These are phyloP conservation scores for Platerodrilus igneus DNA, from an alignment of 2,888 invertebrate species.

Conservation along the genomic window DNA sequence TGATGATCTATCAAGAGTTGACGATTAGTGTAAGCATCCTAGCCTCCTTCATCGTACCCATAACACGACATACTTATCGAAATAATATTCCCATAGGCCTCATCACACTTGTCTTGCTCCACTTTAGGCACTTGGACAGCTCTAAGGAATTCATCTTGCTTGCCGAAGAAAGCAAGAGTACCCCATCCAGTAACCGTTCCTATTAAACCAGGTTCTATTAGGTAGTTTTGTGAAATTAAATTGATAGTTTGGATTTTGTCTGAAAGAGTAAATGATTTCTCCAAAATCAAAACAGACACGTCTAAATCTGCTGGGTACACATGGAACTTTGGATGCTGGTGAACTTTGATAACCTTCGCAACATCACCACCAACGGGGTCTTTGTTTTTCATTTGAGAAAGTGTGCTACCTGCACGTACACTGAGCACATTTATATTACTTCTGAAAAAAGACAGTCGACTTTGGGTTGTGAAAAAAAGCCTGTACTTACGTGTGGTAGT, in stretches of 20 bases:
- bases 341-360: background rate
- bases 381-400: background rate
- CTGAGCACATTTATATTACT: too few relatives aligned
- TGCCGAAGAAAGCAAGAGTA: background rate
- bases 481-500: too few relatives aligned
- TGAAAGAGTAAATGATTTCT: background rate
- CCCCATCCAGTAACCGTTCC: conserved; percentile 8
- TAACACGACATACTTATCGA: conserved; percentile 6
- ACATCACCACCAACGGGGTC: conserved; percentile 1
- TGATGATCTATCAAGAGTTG: too few relatives aligned
- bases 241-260: background rate
- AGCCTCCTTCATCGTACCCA: conserved; percentile 5
- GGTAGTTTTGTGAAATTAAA: background rate
- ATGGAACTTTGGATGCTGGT: conserved; percentile 1
- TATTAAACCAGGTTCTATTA: background rate
- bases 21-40: too few relatives aligned
- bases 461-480: too few relatives aligned
- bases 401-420: conserved; percentile 6
- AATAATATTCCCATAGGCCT: background rate
- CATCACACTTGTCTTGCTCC: background rate
- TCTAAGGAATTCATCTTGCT: background rate
- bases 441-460: too few relatives aligned
- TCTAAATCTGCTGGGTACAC: background rate
- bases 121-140: conserved; percentile 1
- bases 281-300: conserved; percentile 6